Evolutionary conservation across 2,888 invertebrate genomes (phyloP), one percentile per base, ranked within the genome.

Genomic region (Troilus luridus): DNA sequence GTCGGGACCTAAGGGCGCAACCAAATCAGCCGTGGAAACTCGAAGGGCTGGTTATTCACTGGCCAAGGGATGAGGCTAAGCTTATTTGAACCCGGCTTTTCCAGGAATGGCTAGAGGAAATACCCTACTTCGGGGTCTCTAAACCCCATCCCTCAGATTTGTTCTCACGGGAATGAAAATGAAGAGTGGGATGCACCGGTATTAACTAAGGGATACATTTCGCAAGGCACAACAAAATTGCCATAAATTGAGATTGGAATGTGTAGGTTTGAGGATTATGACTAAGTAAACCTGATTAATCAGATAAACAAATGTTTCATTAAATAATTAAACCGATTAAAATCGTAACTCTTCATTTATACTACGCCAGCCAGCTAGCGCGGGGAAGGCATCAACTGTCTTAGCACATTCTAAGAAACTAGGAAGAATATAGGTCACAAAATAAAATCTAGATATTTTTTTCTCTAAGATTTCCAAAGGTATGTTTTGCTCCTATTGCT

Each of bases 1-100:
- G 17, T 9, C 24, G 12, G 21, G 72, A 41, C 41, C 72, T 77
- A 77, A 41, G 72, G 72, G 27, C 41, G 41, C 27, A 77, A 77
- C 72, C 72, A 77, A 77, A 77, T 77, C 72, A 77, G 72, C 72
- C 72, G 41, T 77, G 72, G 72, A 77, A 77, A 77, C 72, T 77
- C 72, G 7, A 1, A 77, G 27, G n/a, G 27, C 24, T 27, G 72
- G 72, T 77, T 77, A 77, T 77, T 77, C 72, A 77, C 72, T 77
- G 72, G 72, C 72, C 72, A 41, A 41, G 72, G 8, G 72, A 77
- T 77, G 72, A 41, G 72, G 41, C 17, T 77, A 41, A 77, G 72
- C 72, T 77, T 77, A 77, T 77, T 77, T 77, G 17, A 77, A 77
- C 27, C 72, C 12, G 72, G 72, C 72, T 77, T 77, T 77, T 77